Evolutionary conservation across 1,140 invertebrate species (phyloP), one percentile per base, ranked within the genome.

Genomic region (Ceratina calcarata): DNA sequence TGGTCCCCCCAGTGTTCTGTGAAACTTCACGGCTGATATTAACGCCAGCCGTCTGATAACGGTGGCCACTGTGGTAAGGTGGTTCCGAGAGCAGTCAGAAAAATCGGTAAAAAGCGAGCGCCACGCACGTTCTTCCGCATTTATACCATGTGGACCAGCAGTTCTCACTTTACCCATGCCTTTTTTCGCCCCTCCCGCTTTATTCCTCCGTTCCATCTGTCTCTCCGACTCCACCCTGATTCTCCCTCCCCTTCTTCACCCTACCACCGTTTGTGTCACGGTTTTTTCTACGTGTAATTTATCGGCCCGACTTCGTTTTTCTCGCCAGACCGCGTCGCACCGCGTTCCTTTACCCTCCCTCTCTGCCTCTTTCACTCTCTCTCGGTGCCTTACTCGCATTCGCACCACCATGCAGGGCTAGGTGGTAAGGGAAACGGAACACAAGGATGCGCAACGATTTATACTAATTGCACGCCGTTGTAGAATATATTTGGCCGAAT

Each of bases 401-500:
- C 76, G 24, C 76, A 49, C 74, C 65, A 20, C 71, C 64, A 60
- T 16, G 57, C 16, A 12, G 13, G 45, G 61, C 37, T 58, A 16
- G n/a, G 6, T 4, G 4, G n/a, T 16, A 27, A 67, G 18, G 75
- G 15, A 51, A 13, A 20, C 18, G 62, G 68, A 75, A 82, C 62
- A 84, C 81, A 80, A 75, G 74, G 81, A 84, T 82, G 84, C 78
- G 84, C 78, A 78, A 83, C 88, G 88, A 91, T 91, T 91, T 91
- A 91, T 90, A 89, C 87, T 89, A 89, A 90, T 86, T 87, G 85
- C 88, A 79, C 1, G 84, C 84, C 72, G 64, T 83, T 82, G 86
- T 87, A 87, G 88, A 89, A 90, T 90, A 90, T 91, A 90, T 90
- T 91, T 86, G 84, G 85, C 73, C 82, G 69, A 84, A 90, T 89